Evolutionary conservation across 2,113 vertebrate genomes (phyloP).

Genomic region (Daubentonia madagascariensis): DNA sequence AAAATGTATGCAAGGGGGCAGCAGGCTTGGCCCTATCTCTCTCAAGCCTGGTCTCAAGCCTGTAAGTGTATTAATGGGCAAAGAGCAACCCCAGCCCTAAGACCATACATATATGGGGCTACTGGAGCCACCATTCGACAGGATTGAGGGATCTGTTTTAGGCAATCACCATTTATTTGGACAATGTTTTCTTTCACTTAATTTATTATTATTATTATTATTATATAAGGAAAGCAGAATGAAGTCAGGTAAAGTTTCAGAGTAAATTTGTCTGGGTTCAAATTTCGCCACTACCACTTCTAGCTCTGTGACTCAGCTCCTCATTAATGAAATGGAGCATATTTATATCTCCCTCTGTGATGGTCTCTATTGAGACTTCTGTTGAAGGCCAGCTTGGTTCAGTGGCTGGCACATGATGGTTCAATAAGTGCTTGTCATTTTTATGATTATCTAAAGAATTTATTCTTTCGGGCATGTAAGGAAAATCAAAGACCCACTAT

Average conservation of each 20-base stretch:
- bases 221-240: neutral
- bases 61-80: neutral
- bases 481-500: neutral
- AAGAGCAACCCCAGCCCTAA: neutral
- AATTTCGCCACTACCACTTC: neutral
- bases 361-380: neutral
- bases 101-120: accelerated
- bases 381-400: neutral
- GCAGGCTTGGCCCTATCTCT: neutral
- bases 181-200: neutral
- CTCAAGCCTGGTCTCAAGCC: neutral
- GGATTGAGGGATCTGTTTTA: neutral
- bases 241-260: neutral
- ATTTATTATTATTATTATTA: neutral
- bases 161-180: neutral
- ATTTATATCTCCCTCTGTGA: neutral
- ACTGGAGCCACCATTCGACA: neutral
- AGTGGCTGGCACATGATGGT: neutral
- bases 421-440: neutral
- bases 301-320: neutral
- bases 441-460: slow-evolving; percentile 18
- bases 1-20: neutral
- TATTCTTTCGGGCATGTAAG: neutral
- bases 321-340: neutral
- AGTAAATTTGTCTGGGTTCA: neutral